These are phyloP conservation scores for Drosophila cognata DNA, from an alignment of 2,888 invertebrate species.

Conservation along the genomic window DNA sequence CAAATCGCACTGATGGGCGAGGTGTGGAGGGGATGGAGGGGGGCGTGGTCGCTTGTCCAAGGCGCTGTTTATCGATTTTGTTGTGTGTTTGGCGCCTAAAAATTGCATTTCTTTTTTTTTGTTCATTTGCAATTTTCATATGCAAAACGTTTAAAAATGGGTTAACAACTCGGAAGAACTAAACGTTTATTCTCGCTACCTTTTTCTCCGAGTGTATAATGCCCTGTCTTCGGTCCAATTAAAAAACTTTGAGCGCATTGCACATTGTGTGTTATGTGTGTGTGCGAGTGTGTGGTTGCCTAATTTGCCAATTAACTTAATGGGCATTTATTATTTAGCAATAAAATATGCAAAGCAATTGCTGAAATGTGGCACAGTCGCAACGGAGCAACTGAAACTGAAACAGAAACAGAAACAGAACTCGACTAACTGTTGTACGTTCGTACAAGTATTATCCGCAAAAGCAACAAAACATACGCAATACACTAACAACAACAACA, in stretches of 20 bases:
- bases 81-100: conserved; percentile 39
- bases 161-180: conserved; percentile 42
- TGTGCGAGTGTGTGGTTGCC: conserved; percentile 58
- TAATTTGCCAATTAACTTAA: conserved; percentile 82
- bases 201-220: conserved; percentile 25
- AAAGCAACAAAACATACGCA: conserved; percentile 34
- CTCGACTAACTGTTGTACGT: conserved; percentile 68
- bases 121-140: conserved; percentile 42
- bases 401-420: conserved; percentile 35
- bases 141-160: conserved; percentile 69
- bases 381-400: conserved; percentile 27
- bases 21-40: neutral
- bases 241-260: conserved; percentile 59
- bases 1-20: conserved; percentile 9
- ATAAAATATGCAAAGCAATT: conserved; percentile 82
- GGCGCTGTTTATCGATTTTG: conserved; percentile 55
- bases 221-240: conserved; percentile 57
- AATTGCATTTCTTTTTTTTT: conserved; percentile 22
- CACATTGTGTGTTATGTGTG: conserved; percentile 30
- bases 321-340: conserved; percentile 82
- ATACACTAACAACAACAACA: conserved; percentile 32
- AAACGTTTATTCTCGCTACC: neutral
- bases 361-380: conserved; percentile 74
- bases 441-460: conserved; percentile 39
- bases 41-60: conserved; percentile 14